Conservation (phyloP, 1,140 invertebrate genomes). For the Linepithema humile region DNA sequence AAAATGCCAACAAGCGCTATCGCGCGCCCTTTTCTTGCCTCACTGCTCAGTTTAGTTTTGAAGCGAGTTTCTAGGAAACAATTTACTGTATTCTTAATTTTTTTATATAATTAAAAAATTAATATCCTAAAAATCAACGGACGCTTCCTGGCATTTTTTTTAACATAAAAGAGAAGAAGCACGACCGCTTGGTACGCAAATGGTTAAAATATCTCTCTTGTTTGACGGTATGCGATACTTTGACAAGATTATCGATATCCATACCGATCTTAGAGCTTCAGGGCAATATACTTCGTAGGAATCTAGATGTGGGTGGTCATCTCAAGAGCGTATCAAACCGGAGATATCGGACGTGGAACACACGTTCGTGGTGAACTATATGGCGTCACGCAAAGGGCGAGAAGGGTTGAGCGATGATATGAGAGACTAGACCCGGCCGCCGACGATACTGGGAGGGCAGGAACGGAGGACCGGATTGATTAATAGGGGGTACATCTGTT, state of each 20-base stretch:
- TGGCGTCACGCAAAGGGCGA: conserved; percentile 59
- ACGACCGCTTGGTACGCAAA: too few relatives aligned
- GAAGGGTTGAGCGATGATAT: conserved; percentile 79
- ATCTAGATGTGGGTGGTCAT: conserved; percentile 24
- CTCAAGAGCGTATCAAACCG: conserved; percentile 12
- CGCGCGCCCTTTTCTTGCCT: too few relatives aligned
- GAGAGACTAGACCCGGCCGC: conserved; percentile 72
- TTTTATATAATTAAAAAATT: too few relatives aligned
- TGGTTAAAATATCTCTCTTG: not conserved
- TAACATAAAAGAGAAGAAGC: too few relatives aligned
- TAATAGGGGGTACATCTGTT: conserved; percentile 84
- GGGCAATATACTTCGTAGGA: not conserved
- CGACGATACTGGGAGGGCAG: conserved; percentile 74
- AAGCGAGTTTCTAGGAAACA: too few relatives aligned
- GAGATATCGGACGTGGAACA: not conserved
- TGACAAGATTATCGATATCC: conserved; percentile 6
- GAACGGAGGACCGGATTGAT: conserved; percentile 80
- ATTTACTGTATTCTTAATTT: too few relatives aligned
- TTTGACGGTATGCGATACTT: not conserved
- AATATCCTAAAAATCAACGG: too few relatives aligned
- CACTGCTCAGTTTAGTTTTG: too few relatives aligned
- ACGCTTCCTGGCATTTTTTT: too few relatives aligned
- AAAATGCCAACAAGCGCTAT: too few relatives aligned
- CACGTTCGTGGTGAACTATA: conserved; percentile 35
- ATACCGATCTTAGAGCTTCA: too few relatives aligned